Evolutionary conservation across 2,888 invertebrate species (phyloP).

Genomic region (Muschampia plurimacula): DNA sequence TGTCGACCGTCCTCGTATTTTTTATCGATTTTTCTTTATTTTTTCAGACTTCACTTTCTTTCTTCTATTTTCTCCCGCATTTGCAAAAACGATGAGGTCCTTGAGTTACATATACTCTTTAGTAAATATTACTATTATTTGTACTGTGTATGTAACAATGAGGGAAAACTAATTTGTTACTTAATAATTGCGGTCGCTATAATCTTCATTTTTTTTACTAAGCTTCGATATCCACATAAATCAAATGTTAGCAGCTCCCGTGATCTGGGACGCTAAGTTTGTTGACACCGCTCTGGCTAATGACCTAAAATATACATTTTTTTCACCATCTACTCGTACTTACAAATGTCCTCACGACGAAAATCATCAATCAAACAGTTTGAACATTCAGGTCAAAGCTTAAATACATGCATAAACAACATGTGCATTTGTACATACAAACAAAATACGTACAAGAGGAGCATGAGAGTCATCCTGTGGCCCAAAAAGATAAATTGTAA

Average conservation of each 20-base stretch:
- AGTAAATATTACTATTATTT: no score
- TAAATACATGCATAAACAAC: conserved; percentile 17
- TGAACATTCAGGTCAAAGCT: conserved; percentile 10
- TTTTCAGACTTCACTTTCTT: no score
- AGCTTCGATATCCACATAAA: conserved; percentile 9
- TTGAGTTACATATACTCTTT: no score
- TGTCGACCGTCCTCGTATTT: no score
- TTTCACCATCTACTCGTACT: conserved; percentile 13
- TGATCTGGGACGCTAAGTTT: conserved; percentile 33
- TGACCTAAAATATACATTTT: conserved; percentile 30
- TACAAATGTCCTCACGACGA: conserved; percentile 33
- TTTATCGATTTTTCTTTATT: no score
- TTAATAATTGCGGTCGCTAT: no score
- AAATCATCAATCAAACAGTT: conserved; percentile 34
- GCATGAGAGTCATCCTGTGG: conserved; percentile 55
- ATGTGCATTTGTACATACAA: conserved; percentile 1
- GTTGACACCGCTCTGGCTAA: conserved; percentile 33
- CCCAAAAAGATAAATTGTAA: conserved; percentile 46
- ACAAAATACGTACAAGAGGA: conserved; percentile 15
- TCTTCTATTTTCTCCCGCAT: no score
- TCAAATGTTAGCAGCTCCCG: conserved; percentile 30
- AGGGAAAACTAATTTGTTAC: no score
- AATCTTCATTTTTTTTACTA: not conserved
- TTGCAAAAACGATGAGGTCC: no score
- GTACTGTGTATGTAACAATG: no score